Conservation (phyloP, 2,113 vertebrate genomes). For the Morone chrysops region DNA sequence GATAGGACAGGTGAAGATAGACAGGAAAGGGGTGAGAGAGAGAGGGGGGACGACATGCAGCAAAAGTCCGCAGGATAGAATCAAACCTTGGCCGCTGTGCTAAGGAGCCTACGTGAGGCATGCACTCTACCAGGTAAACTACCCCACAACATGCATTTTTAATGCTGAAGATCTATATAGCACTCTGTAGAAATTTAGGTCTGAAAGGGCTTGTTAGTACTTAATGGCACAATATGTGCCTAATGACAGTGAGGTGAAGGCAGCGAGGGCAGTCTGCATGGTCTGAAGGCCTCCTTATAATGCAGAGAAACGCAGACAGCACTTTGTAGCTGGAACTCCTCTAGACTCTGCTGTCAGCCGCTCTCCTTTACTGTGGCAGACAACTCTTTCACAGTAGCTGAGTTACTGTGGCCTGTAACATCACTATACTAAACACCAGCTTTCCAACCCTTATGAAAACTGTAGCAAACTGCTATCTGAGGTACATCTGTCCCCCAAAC, state of each 20-base stretch:
- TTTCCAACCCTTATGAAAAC: background rate
- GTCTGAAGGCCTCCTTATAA: background rate
- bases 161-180: background rate
- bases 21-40: too few relatives aligned
- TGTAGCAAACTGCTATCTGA: background rate
- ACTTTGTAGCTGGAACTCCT: background rate
- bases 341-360: background rate
- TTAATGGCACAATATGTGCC: background rate
- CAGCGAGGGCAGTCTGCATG: background rate
- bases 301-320: background rate
- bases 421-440: background rate
- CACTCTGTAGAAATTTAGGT: background rate
- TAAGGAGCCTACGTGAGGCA: too few relatives aligned
- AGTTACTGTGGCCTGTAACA: background rate
- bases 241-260: constrained; percentile 2
- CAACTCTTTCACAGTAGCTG: background rate
- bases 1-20: too few relatives aligned
- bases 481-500: background rate
- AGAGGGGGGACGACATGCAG: too few relatives aligned
- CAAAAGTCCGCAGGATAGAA: too few relatives aligned
- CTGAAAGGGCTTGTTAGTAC: constrained; percentile 2
- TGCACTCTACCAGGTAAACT: too few relatives aligned
- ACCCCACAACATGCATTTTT: background rate
- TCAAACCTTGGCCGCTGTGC: too few relatives aligned
- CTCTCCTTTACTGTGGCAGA: background rate